These are phyloP conservation scores for Daboia siamensis DNA, from an alignment of 2,113 vertebrate species.

Conservation along the genomic window DNA sequence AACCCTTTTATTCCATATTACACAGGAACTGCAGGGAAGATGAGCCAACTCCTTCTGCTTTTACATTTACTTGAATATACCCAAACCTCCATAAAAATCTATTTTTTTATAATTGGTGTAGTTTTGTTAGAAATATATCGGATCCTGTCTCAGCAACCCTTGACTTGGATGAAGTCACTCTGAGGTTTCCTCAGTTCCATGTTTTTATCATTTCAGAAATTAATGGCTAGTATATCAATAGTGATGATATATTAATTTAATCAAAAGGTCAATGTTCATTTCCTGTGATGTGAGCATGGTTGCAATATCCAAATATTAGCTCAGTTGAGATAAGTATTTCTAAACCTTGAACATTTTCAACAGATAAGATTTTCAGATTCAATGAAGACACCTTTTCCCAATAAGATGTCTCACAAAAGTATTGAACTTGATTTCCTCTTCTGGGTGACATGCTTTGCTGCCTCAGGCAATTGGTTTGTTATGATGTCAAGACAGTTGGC, in stretches of 20 bases:
- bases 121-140: neutral
- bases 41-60: neutral
- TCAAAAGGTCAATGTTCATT: neutral
- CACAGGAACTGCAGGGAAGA: neutral
- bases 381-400: neutral
- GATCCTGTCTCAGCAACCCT: neutral
- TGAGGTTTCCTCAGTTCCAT: neutral
- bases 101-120: neutral
- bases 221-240: neutral
- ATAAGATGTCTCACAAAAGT: neutral
- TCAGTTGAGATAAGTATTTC: constrained; percentile 1
- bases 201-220: neutral
- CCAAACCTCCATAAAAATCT: neutral
- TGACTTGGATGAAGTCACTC: neutral
- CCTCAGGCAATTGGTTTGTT: neutral
- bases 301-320: neutral
- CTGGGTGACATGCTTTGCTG: neutral
- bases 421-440: neutral
- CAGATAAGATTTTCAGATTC: neutral
- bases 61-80: neutral
- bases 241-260: neutral
- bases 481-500: neutral
- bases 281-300: neutral
- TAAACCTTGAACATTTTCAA: neutral
- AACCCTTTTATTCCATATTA: neutral